phyloP scores from a whole-genome alignment of 2,888 invertebrate species.

The Amphipyra berbera region DNA sequence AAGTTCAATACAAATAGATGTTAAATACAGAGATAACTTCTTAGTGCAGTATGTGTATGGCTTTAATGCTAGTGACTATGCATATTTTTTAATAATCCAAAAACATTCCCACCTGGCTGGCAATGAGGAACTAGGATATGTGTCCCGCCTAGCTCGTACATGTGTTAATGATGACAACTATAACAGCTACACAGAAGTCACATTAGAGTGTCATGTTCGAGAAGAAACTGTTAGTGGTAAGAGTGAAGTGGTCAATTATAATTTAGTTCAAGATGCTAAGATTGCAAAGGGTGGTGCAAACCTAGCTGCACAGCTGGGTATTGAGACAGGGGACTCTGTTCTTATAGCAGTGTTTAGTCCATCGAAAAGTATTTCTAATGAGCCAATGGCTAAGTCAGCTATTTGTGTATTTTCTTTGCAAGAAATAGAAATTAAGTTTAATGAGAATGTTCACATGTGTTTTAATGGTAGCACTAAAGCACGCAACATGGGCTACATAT shows the following conservation, averaged over 20 bases:
- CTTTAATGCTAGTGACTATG: constrained; percentile 98
- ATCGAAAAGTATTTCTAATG: constrained; percentile 96
- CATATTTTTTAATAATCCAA: constrained; percentile 98
- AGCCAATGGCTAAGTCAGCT: constrained; percentile 95
- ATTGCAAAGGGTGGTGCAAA: constrained; percentile 95
- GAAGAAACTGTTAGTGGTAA: constrained; percentile 89
- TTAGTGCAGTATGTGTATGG: constrained; percentile 99
- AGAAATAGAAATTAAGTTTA: constrained; percentile 97
- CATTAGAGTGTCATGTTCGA: constrained; percentile 95
- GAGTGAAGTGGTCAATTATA: constrained; percentile 92
- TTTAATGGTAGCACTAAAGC: constrained; percentile 98
- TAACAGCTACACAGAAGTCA: constrained; percentile 99
- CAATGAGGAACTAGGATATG: constrained; percentile 96
- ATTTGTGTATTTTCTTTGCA: constrained; percentile 97
- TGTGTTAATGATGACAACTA: constrained; percentile 98
- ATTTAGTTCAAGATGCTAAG: constrained; percentile 98
- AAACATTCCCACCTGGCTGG: constrained; percentile 97
- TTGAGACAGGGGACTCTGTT: constrained; percentile 94
- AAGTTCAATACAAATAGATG: constrained; percentile 96
- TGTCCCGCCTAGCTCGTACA: constrained; percentile 96
- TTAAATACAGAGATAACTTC: constrained; percentile 98
- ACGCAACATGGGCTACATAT: constrained; percentile 97
- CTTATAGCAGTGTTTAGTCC: constrained; percentile 97
- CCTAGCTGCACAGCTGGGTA: constrained; percentile 94
- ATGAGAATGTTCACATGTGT: constrained; percentile 99